phyloP scores from a whole-genome alignment of 1,140 invertebrate genomes.

The Belonocnema kinseyi region DNA sequence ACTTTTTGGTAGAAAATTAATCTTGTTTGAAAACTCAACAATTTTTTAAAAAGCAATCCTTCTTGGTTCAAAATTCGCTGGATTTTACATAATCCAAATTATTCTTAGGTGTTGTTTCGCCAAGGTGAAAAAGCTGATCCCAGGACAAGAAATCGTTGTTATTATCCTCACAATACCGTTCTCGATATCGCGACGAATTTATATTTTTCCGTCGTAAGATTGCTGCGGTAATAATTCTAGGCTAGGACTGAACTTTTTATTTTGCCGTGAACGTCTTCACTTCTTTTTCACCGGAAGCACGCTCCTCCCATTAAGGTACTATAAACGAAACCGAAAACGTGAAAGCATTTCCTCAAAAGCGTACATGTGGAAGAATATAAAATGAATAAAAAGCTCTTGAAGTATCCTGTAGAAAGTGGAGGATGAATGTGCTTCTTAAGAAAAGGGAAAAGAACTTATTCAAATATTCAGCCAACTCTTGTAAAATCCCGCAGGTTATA shows the following conservation, averaged over 20 bases:
- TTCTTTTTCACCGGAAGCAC: slow-evolving; percentile 29
- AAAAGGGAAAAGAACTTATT: no score
- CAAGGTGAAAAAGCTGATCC: not conserved
- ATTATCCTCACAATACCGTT: slow-evolving; percentile 2
- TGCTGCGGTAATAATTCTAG: slow-evolving; percentile 5
- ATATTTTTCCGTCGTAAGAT: slow-evolving; percentile 10
- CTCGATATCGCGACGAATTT: slow-evolving; percentile 15
- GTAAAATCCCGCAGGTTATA: no score
- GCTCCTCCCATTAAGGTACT: slow-evolving; percentile 28
- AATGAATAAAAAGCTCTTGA: not conserved
- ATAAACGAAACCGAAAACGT: slow-evolving; percentile 31
- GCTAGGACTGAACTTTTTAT: slow-evolving; percentile 15
- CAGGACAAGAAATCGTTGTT: not conserved
- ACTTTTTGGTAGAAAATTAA: no score
- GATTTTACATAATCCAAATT: no score
- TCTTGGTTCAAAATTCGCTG: no score
- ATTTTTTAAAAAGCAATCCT: no score
- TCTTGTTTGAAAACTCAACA: no score
- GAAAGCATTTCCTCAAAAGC: slow-evolving; percentile 30
- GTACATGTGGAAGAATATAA: slow-evolving; percentile 17
- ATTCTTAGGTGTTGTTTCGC: no score
- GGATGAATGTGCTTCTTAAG: no score
- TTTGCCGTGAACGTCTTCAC: slow-evolving; percentile 14
- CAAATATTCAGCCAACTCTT: no score
- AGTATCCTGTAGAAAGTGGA: slow-evolving; percentile 5